phyloP scores from a whole-genome alignment of 2,888 invertebrate genomes.

The Drosophila recens region DNA sequence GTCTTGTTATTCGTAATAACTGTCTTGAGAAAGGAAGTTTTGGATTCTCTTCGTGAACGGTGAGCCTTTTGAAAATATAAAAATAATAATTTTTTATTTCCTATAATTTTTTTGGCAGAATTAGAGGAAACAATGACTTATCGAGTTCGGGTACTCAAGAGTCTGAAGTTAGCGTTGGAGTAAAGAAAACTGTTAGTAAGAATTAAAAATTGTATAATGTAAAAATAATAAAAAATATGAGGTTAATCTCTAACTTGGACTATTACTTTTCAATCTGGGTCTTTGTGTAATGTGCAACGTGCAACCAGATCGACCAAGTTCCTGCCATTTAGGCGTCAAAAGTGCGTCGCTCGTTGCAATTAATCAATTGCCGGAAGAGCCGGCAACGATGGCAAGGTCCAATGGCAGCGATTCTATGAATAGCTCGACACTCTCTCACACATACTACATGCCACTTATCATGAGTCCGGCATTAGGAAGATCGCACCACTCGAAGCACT shows the following conservation, averaged over 20 bases:
- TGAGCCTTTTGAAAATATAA: not conserved
- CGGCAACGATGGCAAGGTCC: conserved; percentile 73
- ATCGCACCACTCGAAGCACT: conserved; percentile 40
- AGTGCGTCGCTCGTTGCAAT: conserved; percentile 65
- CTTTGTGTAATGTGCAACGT: conserved; percentile 2
- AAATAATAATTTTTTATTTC: not conserved
- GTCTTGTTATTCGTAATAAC: conserved; percentile 5
- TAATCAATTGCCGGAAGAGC: conserved; percentile 79
- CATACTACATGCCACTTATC: conserved; percentile 65
- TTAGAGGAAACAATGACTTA: not conserved
- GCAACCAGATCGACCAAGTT: conserved; percentile 54
- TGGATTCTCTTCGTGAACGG: not conserved
- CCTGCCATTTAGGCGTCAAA: conserved; percentile 64
- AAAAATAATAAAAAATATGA: not conserved
- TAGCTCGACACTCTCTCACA: conserved; percentile 48
- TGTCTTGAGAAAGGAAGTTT: conserved; percentile 7
- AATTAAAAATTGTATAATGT: not conserved
- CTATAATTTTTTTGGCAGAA: not conserved
- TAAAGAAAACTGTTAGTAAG: not conserved
- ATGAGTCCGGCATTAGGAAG: conserved; percentile 65
- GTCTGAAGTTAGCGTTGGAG: not conserved
- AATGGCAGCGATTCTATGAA: conserved; percentile 75
- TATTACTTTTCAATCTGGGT: not conserved
- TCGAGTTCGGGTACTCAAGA: not conserved
- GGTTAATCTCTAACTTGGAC: not conserved